Base-by-base conservation (phyloP, 1,140 invertebrate genomes). In the Hyphantria cunea region DNA sequence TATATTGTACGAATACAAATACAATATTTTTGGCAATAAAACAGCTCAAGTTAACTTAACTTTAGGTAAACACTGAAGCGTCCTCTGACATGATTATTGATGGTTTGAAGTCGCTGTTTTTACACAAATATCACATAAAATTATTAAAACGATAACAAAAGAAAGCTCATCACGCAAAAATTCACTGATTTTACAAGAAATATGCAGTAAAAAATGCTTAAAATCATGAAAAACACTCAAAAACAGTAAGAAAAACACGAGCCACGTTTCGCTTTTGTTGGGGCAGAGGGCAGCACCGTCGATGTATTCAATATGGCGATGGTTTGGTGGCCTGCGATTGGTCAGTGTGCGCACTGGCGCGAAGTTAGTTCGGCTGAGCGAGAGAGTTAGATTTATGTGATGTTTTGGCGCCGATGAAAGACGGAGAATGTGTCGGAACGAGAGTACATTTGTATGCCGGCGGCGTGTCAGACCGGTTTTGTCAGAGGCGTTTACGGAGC, bases 251-350 rank as follows among this genome's bases (percentile, higher is more conserved):
- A 65, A 81, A 85, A 88, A 74, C 80, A 76, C 71, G 63, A 55
- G 51, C 62, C 42, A 71, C 74, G 68, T 72, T 87, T 72, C 66
- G 58, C 75, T 71, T 80, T 74, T 62, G 72, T 78, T 78, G 34
- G 45, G 61, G 66, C 69, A 88, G 85, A 77, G 73, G 80, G 85
- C 83, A 77, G 66, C 55, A 62, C 55, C 11, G 52, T 74, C 70
- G 75, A 64, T 34, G 52, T 42, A 68, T 80, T 82, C 85, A 90
- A 90, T 84, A 90, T 90, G 88, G 88, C 88, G 86, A 86, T 86
- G 78, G 59, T 52, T 70, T 59, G 62, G 56, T 44, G 66, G 64
- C 49, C 70, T 61, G 50, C 71, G 60, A 88, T 89, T 90, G 86
- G 88, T 37, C 67, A 67, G 32, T 58, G 61, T 44, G 58, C 70